Percentiles rank a stretch among this genome's conserved stretches.
phyloP scores from a whole-genome alignment of 1,140 invertebrate species.

The Brachionus calyciflorus region DNA sequence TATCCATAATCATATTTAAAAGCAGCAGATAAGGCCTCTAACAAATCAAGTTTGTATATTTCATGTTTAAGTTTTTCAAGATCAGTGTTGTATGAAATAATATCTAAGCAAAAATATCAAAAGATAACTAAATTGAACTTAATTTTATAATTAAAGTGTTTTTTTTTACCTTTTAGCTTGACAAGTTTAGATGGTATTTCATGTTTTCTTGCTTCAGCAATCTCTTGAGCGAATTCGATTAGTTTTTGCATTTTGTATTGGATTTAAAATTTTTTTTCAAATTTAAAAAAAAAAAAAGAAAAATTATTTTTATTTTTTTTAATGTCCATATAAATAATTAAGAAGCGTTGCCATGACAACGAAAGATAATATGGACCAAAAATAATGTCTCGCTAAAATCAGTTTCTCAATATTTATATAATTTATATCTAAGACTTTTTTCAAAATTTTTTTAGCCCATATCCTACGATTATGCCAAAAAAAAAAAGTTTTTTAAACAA shows the following conservation, averaged over 20 bases:
- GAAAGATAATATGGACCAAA: too few relatives aligned
- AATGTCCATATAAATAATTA: too few relatives aligned
- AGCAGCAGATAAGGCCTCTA: slow-evolving; percentile 8
- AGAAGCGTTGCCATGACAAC: too few relatives aligned
- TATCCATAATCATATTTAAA: slow-evolving; percentile 35
- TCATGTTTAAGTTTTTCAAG: neutral
- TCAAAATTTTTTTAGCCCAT: too few relatives aligned
- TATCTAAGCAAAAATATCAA: neutral
- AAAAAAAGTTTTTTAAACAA: too few relatives aligned
- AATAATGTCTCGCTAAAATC: too few relatives aligned
- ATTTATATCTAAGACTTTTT: too few relatives aligned
- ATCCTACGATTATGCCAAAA: too few relatives aligned
- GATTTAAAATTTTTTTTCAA: too few relatives aligned
- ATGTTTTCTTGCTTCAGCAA: slow-evolving; percentile 8
- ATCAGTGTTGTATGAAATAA: neutral
- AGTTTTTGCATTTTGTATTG: slow-evolving; percentile 14
- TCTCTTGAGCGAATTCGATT: neutral
- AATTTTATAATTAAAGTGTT: neutral
- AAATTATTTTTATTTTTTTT: too few relatives aligned
- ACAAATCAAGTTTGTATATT: slow-evolving; percentile 23
- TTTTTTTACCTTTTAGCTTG: slow-evolving; percentile 4
- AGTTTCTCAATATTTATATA: too few relatives aligned
- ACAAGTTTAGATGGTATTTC: slow-evolving; percentile 31
- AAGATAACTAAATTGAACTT: neutral
- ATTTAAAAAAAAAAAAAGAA: too few relatives aligned